Percentiles rank a stretch among this genome's conserved stretches.
phyloP scores from a whole-genome alignment of 2,888 invertebrate genomes.

The Abrostola triplasia region DNA sequence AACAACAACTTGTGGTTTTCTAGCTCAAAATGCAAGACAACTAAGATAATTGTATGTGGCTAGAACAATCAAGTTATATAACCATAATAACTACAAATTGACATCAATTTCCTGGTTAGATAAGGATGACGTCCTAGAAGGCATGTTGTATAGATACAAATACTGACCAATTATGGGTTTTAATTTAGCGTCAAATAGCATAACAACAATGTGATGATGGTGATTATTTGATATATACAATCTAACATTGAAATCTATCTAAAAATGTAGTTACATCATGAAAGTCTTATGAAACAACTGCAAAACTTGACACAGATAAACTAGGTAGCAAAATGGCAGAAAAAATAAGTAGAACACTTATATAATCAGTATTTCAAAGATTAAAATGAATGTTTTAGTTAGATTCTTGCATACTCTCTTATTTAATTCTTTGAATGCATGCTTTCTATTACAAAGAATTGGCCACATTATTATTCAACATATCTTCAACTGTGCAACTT shows the following conservation, averaged over 20 bases:
- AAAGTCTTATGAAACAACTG: neutral
- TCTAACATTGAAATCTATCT: neutral
- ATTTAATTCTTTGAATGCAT: slow-evolving; percentile 19
- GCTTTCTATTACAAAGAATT: slow-evolving; percentile 30
- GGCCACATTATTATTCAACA: slow-evolving; percentile 30
- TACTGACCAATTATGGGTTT: neutral
- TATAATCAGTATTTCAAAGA: neutral
- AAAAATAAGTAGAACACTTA: slow-evolving; percentile 1
- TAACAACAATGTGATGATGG: neutral
- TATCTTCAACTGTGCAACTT: slow-evolving; percentile 31
- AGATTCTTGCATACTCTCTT: slow-evolving; percentile 18
- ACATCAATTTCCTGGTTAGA: slow-evolving; percentile 38
- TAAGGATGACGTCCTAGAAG: slow-evolving; percentile 12
- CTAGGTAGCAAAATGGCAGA: neutral
- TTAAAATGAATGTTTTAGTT: neutral
- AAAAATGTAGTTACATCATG: neutral
- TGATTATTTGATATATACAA: too few relatives aligned
- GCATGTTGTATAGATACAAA: slow-evolving; percentile 11
- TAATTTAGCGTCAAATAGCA: slow-evolving; percentile 6
- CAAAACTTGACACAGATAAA: neutral
- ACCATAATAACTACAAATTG: too few relatives aligned
- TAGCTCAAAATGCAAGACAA: neutral
- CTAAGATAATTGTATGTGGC: slow-evolving; percentile 21
- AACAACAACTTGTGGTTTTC: too few relatives aligned
- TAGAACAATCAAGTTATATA: slow-evolving; percentile 11